Percentiles rank a stretch among this genome's conserved stretches.
phyloP scores from a whole-genome alignment of 2,797 vertebrate species.

The Hydrocynus forskahlii region DNA sequence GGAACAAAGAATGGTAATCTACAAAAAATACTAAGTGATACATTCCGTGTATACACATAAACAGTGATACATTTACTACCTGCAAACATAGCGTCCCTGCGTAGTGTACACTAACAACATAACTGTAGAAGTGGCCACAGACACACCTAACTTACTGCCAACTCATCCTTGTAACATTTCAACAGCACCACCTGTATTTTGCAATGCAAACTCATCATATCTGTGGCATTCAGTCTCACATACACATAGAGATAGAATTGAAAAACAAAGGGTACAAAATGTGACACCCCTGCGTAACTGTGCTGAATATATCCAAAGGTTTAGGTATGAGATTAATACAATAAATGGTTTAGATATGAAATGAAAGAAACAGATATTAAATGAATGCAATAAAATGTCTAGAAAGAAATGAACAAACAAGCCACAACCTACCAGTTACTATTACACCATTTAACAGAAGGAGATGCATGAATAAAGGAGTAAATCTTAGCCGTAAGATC shows the following conservation, averaged over 20 bases:
- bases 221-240: background rate
- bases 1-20: slow-evolving; percentile 36
- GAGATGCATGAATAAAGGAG: too few relatives aligned
- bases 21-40: background rate
- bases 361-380: too few relatives aligned
- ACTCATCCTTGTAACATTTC: background rate
- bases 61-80: background rate
- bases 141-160: background rate
- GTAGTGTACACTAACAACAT: background rate
- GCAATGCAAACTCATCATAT: slow-evolving; percentile 8
- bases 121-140: background rate
- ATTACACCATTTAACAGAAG: too few relatives aligned
- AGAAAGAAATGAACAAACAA: too few relatives aligned
- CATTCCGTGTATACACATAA: background rate
- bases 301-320: background rate
- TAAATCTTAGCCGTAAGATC: too few relatives aligned
- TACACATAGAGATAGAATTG: background rate
- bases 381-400: too few relatives aligned
- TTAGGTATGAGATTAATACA: background rate
- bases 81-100: background rate
- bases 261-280: background rate
- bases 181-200: background rate
- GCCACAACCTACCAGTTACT: too few relatives aligned
- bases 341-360: too few relatives aligned
- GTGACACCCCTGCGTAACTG: background rate